A percentile compares a stretch with the other conserved stretches of the same genome.
Evolutionary conservation across 2,113 vertebrate genomes (phyloP).

Genomic region (Illadopsis cleaveri): DNA sequence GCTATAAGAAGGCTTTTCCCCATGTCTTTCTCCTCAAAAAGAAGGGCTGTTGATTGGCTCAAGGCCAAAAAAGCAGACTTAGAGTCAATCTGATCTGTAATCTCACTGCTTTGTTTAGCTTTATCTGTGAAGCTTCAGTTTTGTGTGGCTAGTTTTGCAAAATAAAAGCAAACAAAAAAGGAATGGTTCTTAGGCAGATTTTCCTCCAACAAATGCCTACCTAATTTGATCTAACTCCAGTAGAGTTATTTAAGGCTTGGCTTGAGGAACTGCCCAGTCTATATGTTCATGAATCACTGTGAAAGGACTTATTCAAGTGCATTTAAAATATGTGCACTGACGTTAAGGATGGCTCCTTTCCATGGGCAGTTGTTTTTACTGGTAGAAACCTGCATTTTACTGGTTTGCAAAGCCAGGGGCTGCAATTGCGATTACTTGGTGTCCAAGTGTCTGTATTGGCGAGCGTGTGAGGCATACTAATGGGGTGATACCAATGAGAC

Average conservation of each 20-base stretch:
- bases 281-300: not conserved
- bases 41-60: not conserved
- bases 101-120: not conserved
- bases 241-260: not conserved
- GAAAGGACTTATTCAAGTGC: not conserved
- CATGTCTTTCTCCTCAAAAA: not conserved
- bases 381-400: not conserved
- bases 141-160: not conserved
- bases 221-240: not conserved
- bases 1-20: not conserved
- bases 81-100: not conserved
- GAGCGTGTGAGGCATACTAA: not conserved
- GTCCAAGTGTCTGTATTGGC: not conserved
- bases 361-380: not conserved
- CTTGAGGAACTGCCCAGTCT: not conserved
- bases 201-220: not conserved
- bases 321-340: not conserved
- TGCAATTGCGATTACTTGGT: not conserved
- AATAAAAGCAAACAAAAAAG: conserved; percentile 7
- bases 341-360: not conserved
- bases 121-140: conserved; percentile 7
- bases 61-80: conserved; percentile 8
- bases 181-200: not conserved
- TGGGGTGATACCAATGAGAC: conserved; percentile 3
- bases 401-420: not conserved